Conservation (phyloP, 2,888 invertebrate genomes). For the Troglohyphantes excavatus region DNA sequence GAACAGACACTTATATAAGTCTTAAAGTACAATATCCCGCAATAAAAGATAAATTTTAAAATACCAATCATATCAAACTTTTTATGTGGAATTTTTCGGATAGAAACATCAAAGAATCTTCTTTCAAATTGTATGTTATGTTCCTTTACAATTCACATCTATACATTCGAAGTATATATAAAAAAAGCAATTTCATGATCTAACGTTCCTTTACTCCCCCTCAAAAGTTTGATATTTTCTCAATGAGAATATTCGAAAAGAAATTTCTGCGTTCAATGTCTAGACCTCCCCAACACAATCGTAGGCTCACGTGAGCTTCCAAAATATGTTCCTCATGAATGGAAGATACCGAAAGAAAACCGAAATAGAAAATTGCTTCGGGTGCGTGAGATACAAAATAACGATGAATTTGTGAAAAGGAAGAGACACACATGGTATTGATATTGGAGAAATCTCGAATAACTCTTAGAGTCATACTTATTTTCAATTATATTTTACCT, state of each 20-base stretch:
- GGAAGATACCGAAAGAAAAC: neutral
- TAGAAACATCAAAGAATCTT: too few species aligned
- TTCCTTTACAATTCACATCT: neutral
- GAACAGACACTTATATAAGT: too few species aligned
- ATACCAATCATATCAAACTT: too few species aligned
- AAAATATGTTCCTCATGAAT: neutral
- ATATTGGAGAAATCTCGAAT: neutral
- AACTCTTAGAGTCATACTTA: too few species aligned
- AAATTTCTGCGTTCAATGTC: neutral
- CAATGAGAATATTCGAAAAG: neutral
- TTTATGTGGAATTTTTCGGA: too few species aligned
- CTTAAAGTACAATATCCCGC: too few species aligned
- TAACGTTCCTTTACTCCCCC: neutral
- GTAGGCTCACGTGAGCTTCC: neutral
- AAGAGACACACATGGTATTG: neutral
- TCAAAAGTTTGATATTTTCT: neutral
- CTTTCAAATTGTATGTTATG: too few species aligned
- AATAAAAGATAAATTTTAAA: too few species aligned
- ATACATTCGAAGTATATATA: neutral
- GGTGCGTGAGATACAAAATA: neutral
- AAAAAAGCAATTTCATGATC: neutral
- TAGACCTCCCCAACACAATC: neutral
- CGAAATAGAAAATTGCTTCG: neutral
- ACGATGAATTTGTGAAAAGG: neutral
- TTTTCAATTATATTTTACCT: too few species aligned